Percentiles rank a stretch among this genome's conserved stretches.
Evolutionary conservation across 2,113 vertebrate species (phyloP).

Genomic region (Pithys albifrons): DNA sequence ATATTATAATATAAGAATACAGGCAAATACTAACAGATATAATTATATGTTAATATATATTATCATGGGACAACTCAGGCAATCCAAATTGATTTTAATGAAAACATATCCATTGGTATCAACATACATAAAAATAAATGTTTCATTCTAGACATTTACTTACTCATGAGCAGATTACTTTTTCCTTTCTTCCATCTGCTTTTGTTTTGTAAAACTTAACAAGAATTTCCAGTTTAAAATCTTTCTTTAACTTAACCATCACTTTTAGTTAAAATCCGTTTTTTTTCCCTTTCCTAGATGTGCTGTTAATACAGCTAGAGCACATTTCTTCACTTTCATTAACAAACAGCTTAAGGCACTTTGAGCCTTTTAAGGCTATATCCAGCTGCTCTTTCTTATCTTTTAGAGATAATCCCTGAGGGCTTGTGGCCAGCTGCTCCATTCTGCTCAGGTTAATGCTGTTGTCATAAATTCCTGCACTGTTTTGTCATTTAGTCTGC

Average conservation of each 20-base stretch:
- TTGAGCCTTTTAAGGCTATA: not conserved
- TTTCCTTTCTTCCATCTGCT: not conserved
- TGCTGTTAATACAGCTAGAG: not conserved
- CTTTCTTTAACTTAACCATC: fast-evolving
- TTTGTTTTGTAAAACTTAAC: not conserved
- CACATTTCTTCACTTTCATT: not conserved
- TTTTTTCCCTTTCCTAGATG: not conserved
- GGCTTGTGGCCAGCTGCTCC: not conserved
- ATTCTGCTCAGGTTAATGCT: not conserved
- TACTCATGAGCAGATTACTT: not conserved
- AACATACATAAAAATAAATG: not conserved
- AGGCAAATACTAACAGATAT: not conserved
- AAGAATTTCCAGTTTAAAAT: not conserved
- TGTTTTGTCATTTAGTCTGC: not conserved
- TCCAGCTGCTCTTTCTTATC: slow-evolving; percentile 4
- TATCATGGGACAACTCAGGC: not conserved
- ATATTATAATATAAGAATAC: not conserved
- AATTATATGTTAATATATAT: not conserved
- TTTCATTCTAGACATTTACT: not conserved
- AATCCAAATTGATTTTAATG: not conserved
- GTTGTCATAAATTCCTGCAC: not conserved
- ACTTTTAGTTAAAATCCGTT: not conserved
- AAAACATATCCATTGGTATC: not conserved
- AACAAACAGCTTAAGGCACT: not conserved
- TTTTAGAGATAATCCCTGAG: not conserved